These are phyloP conservation scores for Numenius phaeopus DNA, from an alignment of 2,797 vertebrate genomes.

Conservation along the genomic window DNA sequence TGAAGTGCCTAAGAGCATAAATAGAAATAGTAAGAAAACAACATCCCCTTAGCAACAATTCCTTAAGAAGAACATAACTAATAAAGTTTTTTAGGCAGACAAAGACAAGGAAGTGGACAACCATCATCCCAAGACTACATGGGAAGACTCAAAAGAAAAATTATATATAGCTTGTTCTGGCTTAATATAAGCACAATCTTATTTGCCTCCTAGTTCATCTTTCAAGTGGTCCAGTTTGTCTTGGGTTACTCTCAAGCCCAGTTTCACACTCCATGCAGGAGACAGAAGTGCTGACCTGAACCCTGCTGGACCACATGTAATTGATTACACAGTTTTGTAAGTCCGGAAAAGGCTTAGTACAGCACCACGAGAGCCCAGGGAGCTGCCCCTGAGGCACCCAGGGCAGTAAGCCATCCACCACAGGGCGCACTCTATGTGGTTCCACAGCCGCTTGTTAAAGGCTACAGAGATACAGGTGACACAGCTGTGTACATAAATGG, in stretches of 20 bases:
- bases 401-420: background rate
- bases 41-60: too few relatives aligned
- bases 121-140: too few relatives aligned
- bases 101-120: too few relatives aligned
- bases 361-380: accelerated
- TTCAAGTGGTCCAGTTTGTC: background rate
- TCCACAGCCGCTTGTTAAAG: background rate
- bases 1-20: too few relatives aligned
- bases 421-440: accelerated
- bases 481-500: accelerated
- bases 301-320: background rate
- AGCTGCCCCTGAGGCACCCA: background rate
- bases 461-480: background rate
- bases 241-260: background rate
- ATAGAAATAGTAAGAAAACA: too few relatives aligned
- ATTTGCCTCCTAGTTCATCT: background rate
- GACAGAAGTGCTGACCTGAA: background rate
- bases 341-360: background rate
- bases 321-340: background rate
- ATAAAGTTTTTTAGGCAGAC: too few relatives aligned
- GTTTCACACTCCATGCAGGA: background rate
- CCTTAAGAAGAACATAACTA: too few relatives aligned
- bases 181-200: background rate
- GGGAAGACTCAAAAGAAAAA: background rate
- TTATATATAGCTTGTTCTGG: background rate